Evolutionary conservation across 2,888 invertebrate species (phyloP).

Genomic region (Rhorus exstirpatorius): DNA sequence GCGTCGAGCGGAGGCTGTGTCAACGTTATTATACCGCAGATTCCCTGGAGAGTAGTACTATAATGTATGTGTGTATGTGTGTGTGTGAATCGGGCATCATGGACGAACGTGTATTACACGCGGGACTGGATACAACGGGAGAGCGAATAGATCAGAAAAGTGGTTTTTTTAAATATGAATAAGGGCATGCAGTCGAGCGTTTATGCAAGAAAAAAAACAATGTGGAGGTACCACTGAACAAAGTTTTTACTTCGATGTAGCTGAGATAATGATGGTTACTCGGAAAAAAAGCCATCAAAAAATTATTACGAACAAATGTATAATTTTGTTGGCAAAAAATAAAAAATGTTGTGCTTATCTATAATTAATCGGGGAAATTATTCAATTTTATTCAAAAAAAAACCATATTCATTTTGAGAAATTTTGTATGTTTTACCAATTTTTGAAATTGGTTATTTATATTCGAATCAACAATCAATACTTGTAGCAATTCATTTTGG

Average conservation of each 20-base stretch:
- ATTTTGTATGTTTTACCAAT: no score
- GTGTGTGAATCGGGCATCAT: conserved; percentile 49
- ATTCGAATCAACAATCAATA: no score
- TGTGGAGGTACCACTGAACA: no score
- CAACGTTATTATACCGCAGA: conserved; percentile 83
- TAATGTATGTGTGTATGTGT: conserved; percentile 45
- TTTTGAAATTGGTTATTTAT: no score
- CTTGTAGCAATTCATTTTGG: no score
- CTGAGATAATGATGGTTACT: background rate
- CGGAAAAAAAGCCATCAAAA: background rate
- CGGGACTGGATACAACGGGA: conserved; percentile 36
- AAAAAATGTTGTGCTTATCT: background rate
- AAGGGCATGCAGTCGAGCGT: conserved; percentile 51
- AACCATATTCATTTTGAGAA: no score
- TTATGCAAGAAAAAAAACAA: background rate
- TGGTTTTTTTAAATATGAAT: conserved; percentile 82
- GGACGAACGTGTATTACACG: conserved; percentile 46
- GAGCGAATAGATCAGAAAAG: conserved; percentile 80
- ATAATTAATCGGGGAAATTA: no score
- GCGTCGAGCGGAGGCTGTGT: conserved; percentile 78
- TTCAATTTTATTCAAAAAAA: no score
- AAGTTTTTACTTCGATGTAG: background rate
- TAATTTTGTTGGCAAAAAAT: background rate
- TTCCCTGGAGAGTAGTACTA: conserved; percentile 79
- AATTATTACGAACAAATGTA: background rate